phyloP scores from a whole-genome alignment of 2,888 invertebrate species.

The Ligdia adustata region DNA sequence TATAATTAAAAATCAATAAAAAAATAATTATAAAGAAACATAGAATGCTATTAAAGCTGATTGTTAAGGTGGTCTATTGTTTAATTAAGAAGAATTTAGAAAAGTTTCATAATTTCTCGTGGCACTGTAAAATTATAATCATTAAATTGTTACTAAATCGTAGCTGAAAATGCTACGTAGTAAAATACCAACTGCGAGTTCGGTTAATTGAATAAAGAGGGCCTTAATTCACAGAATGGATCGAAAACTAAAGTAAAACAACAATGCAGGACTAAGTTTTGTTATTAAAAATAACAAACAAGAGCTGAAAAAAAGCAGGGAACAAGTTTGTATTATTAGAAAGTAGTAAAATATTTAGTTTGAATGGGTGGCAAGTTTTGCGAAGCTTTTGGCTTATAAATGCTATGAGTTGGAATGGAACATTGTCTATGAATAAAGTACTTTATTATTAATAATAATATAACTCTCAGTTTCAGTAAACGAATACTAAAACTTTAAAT shows the following conservation, averaged over 20 bases:
- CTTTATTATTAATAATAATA: no score
- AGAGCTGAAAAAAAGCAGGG: constrained; percentile 9
- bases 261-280: constrained; percentile 3
- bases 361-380: constrained; percentile 10
- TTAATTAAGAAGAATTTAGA: no score
- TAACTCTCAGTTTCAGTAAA: no score
- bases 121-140: no score
- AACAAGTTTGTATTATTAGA: constrained; percentile 25
- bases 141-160: background rate
- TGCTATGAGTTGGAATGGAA: background rate
- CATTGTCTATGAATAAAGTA: no score
- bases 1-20: no score
- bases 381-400: background rate
- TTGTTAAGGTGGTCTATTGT: no score
- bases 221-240: background rate
- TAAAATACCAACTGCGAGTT: background rate
- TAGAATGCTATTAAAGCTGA: no score
- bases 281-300: constrained; percentile 13
- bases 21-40: no score
- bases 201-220: background rate
- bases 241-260: constrained; percentile 4
- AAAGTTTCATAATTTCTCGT: no score
- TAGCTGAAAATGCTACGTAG: background rate
- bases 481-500: no score
- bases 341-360: constrained; percentile 25